Evolutionary conservation across 2,888 invertebrate genomes (phyloP), one percentile per base, ranked within the genome.

Genomic region (Nomada hirtipes): DNA sequence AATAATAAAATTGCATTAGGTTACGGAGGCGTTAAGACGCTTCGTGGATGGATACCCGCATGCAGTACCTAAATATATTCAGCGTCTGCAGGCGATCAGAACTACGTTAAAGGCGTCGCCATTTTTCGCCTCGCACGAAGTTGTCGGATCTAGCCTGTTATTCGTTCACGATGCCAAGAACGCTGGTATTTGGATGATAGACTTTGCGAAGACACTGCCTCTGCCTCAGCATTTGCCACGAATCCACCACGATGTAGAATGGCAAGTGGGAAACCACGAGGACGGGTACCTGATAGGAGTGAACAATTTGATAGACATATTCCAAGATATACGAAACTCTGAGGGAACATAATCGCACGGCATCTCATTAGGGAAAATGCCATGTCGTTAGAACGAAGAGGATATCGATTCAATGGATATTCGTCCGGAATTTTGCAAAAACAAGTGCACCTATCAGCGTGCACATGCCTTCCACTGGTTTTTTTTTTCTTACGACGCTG

Each of bases 191-290:
- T 99, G 99, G 99, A 96, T 99, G 95, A 99, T 99, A 87, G 99
- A 99, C 94, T 99, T 99, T 93, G 99, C 99, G 65, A 99, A 99
- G 94, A 98, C 98, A 0, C 96, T 98, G 63, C 96, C 96, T 18
- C 95, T 99, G 53, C 98, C 98, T 0, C 95, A 96, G 0, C 95
- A 96, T 82, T 94, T 97, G 81, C 80, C 87, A 3, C 95, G 93
- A 55, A 97, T 98, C 78, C 96, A 96, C 90, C 99, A 99, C 94
- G 96, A 96, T 83, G 96, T 96, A 29, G 96, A 96, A 71, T 99
- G 99, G 99, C 97, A 96, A 92, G 98, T 98, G 80, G 98, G 98
- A 59, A 99, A 98, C 94, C 98, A 98, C 92, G 99, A 99, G 95
- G 99, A 99, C 92, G 99, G 99, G 83, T 99, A 98, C 94, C 95